These are phyloP conservation scores for Tautogolabrus adspersus DNA, from an alignment of 2,113 vertebrate genomes.

Conservation along the genomic window DNA sequence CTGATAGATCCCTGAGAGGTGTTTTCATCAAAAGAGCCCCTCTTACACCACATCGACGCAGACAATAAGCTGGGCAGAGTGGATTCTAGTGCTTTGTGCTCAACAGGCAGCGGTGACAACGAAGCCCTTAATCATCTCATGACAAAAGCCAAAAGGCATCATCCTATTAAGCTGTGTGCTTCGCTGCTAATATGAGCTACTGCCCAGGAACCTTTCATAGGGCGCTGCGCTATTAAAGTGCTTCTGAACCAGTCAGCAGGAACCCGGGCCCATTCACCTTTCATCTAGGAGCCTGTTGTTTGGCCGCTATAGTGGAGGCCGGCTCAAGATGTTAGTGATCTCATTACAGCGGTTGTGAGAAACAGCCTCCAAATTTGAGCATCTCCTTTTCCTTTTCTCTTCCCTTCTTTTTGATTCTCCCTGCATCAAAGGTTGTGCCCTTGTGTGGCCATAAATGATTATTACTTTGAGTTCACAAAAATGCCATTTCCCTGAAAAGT, in stretches of 20 bases:
- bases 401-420: slow-evolving; percentile 15
- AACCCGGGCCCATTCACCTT: slow-evolving; percentile 93
- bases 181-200: slow-evolving; percentile 92
- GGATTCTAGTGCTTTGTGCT: slow-evolving; percentile 89
- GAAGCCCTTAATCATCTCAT: slow-evolving; percentile 96
- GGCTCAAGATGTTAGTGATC: slow-evolving; percentile 97
- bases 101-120: slow-evolving; percentile 90
- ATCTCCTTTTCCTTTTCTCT: slow-evolving; percentile 57
- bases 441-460: slow-evolving; percentile 62
- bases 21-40: slow-evolving; percentile 86
- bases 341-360: slow-evolving; percentile 87
- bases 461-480: slow-evolving; percentile 67
- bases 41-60: slow-evolving; percentile 78
- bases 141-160: slow-evolving; percentile 99
- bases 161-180: slow-evolving; percentile 98
- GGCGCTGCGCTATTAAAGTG: slow-evolving; percentile 92
- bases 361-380: slow-evolving; percentile 62
- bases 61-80: slow-evolving; percentile 87
- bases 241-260: slow-evolving; percentile 92
- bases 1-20: slow-evolving; percentile 89
- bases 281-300: slow-evolving; percentile 94
- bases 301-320: slow-evolving; percentile 86
- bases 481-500: slow-evolving; percentile 60
- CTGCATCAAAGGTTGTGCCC: slow-evolving; percentile 47
- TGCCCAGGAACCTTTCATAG: slow-evolving; percentile 95